Conservation (phyloP, 1,140 invertebrate genomes). For the Dufourea novaeangliae region DNA sequence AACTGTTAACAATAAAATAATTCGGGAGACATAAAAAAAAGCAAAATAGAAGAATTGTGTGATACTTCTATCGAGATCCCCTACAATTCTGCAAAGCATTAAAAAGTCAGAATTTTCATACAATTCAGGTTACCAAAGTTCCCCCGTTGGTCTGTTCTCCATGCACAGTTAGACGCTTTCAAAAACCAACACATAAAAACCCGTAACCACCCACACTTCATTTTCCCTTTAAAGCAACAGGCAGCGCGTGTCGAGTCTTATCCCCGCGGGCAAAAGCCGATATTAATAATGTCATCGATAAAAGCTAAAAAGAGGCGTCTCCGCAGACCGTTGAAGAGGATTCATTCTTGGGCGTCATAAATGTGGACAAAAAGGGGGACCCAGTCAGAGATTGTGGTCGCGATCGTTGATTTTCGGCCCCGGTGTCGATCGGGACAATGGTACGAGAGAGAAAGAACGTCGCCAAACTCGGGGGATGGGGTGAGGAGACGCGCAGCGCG, state of each 20-base stretch:
- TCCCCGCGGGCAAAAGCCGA: background rate
- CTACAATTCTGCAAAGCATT: too few species aligned
- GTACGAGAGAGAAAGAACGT: constrained; percentile 3
- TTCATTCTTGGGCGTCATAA: constrained; percentile 31
- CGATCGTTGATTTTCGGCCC: constrained; percentile 26
- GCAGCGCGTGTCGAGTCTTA: background rate
- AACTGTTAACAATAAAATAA: too few species aligned
- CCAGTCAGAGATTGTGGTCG: constrained; percentile 9
- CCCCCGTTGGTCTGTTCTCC: too few species aligned
- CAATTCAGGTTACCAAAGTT: too few species aligned
- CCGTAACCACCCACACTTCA: too few species aligned
- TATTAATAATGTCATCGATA: constrained; percentile 37
- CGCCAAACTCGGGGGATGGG: constrained; percentile 20
- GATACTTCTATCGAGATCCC: too few species aligned
- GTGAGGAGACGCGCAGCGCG: constrained; percentile 48
- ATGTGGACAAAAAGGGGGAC: constrained; percentile 29
- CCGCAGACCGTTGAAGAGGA: background rate
- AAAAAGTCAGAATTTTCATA: too few species aligned
- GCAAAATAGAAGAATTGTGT: too few species aligned
- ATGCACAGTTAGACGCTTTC: too few species aligned
- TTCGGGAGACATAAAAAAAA: too few species aligned
- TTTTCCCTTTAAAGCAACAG: background rate
- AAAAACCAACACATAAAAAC: too few species aligned
- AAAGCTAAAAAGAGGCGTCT: constrained; percentile 9
- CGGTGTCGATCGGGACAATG: constrained; percentile 21